phyloP scores from a whole-genome alignment of 2,113 vertebrate species.

The Alligator sinensis region DNA sequence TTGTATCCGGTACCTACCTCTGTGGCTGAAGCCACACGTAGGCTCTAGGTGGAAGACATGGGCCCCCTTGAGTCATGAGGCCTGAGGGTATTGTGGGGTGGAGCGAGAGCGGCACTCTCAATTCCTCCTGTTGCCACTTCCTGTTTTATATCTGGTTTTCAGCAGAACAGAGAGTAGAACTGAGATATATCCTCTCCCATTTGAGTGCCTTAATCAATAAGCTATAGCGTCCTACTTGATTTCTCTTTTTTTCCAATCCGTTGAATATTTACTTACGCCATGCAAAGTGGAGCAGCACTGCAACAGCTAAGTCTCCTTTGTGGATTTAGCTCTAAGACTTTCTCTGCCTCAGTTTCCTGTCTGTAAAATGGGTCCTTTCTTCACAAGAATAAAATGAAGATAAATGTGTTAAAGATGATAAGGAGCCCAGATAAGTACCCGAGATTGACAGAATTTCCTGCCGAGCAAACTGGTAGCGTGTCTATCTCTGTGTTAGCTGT shows the following conservation, averaged over 20 bases:
- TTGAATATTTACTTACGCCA: background rate
- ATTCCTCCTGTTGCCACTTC: too few species aligned
- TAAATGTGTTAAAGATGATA: slow-evolving; percentile 38
- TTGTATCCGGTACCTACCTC: too few species aligned
- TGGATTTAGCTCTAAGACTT: background rate
- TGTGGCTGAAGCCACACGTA: too few species aligned
- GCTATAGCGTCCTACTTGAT: too few species aligned
- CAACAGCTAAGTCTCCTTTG: background rate
- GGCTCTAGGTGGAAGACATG: too few species aligned
- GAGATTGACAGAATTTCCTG: slow-evolving; percentile 26
- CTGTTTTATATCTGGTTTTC: too few species aligned
- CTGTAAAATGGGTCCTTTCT: background rate
- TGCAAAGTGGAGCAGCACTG: background rate
- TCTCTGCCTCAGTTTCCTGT: background rate
- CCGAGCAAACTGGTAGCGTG: background rate
- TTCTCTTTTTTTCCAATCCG: background rate
- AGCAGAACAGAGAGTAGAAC: too few species aligned
- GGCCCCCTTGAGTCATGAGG: too few species aligned
- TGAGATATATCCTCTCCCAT: too few species aligned
- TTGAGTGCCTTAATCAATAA: too few species aligned
- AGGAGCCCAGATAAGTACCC: slow-evolving; percentile 33
- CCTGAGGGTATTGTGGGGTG: too few species aligned
- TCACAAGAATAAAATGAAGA: background rate
- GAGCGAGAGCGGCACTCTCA: too few species aligned
- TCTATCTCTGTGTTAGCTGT: slow-evolving; percentile 16